phyloP scores from a whole-genome alignment of 2,888 invertebrate species.

The Papilio elwesi region DNA sequence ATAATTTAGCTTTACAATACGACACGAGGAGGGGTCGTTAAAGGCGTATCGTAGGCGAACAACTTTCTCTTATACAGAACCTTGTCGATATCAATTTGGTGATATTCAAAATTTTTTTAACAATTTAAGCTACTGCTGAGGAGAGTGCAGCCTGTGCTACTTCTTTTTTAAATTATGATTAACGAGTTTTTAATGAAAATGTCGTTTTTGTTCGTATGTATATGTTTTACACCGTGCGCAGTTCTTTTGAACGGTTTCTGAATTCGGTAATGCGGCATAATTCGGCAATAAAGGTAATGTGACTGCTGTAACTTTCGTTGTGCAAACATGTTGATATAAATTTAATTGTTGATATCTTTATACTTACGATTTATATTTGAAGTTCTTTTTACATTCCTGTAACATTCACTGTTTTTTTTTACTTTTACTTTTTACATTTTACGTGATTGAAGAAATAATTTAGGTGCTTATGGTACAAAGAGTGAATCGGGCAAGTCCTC shows the following conservation, averaged over 20 bases:
- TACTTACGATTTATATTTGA: no score
- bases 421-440: no score
- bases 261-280: not conserved
- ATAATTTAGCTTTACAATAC: constrained; percentile 44
- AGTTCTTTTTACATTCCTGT: no score
- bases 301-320: not conserved
- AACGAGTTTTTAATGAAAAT: not conserved
- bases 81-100: constrained; percentile 42
- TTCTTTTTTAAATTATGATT: not conserved
- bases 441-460: no score
- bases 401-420: no score
- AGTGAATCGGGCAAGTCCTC: no score
- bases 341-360: not conserved
- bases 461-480: no score
- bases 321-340: not conserved
- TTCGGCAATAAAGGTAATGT: constrained; percentile 6
- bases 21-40: constrained; percentile 54
- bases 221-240: not conserved
- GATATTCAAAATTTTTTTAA: constrained; percentile 25
- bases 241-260: constrained; percentile 1
- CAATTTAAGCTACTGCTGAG: constrained; percentile 6
- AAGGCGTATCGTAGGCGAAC: constrained; percentile 64
- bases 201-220: not conserved
- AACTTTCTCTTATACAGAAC: constrained; percentile 73
- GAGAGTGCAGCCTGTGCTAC: not conserved